These are phyloP conservation scores for Tachina lurida DNA, from an alignment of 2,888 invertebrate species.

Conservation along the genomic window DNA sequence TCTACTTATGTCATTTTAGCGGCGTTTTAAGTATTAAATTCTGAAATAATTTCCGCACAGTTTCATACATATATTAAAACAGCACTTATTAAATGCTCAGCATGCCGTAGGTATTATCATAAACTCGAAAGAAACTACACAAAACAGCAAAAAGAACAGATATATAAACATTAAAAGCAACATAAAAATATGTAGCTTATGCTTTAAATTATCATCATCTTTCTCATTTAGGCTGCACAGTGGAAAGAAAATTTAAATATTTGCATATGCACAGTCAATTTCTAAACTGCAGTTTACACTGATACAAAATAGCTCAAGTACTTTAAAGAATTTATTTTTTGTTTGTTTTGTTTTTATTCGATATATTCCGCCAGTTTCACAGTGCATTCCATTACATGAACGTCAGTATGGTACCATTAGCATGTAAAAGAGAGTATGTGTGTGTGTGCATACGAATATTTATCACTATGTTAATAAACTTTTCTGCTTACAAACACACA, in stretches of 20 bases:
- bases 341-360: too few relatives aligned
- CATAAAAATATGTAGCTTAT: conserved; percentile 40
- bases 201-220: conserved; percentile 19
- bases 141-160: not conserved
- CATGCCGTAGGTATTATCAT: conserved; percentile 24
- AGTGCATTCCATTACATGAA: not conserved
- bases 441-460: not conserved
- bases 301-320: not conserved
- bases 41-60: not conserved
- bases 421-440: not conserved
- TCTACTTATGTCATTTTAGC: not conserved
- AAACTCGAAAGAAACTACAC: conserved; percentile 5
- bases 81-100: conserved; percentile 29
- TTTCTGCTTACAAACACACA: not conserved
- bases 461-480: conserved; percentile 13
- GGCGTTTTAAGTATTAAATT: not conserved
- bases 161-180: conserved; percentile 43
- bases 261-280: not conserved
- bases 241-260: not conserved
- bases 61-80: not conserved
- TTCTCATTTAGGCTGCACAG: not conserved
- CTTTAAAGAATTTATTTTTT: too few relatives aligned
- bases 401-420: not conserved
- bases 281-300: not conserved
- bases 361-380: not conserved